These are phyloP conservation scores for Podilymbus podiceps DNA, from an alignment of 2,113 vertebrate species.

Conservation along the genomic window DNA sequence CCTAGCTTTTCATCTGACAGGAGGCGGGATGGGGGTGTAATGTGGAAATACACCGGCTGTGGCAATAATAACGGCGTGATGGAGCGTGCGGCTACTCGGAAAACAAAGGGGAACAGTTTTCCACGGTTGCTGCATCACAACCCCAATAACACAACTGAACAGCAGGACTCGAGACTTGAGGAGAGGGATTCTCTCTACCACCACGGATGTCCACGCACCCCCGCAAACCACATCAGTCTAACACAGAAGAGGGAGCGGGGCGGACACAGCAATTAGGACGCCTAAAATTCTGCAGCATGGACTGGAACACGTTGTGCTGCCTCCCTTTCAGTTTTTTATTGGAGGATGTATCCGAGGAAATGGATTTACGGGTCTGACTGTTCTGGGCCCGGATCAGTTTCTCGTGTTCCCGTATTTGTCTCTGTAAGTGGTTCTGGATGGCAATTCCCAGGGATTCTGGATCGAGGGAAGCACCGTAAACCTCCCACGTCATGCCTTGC, in stretches of 20 bases:
- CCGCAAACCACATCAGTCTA: slow-evolving; percentile 78
- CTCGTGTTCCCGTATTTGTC: slow-evolving; percentile 95
- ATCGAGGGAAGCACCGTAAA: slow-evolving; percentile 94
- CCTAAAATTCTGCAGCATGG: slow-evolving; percentile 91
- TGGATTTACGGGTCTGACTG: slow-evolving; percentile 83
- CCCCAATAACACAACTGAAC: slow-evolving; percentile 3
- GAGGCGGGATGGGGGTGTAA: not conserved
- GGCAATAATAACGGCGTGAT: not conserved
- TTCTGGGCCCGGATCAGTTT: slow-evolving; percentile 81
- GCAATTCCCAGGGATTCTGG: slow-evolving; percentile 93
- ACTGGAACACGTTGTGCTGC: slow-evolving; percentile 88
- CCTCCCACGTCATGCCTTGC: slow-evolving; percentile 99
- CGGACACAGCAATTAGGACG: slow-evolving; percentile 91
- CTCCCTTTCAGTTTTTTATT: slow-evolving; percentile 87
- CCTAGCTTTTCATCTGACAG: slow-evolving; percentile 50
- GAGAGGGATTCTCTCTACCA: not conserved
- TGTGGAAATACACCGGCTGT: not conserved
- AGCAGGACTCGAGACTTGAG: not conserved
- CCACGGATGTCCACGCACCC: not conserved
- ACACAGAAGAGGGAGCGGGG: slow-evolving; percentile 86
- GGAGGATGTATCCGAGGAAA: slow-evolving; percentile 84
- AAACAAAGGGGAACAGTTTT: slow-evolving; percentile 3
- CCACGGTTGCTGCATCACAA: slow-evolving; percentile 21
- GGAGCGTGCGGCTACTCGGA: not conserved
- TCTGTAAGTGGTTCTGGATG: slow-evolving; percentile 97